phyloP scores from a whole-genome alignment of 2,113 vertebrate genomes.

The Antigone vipio region DNA sequence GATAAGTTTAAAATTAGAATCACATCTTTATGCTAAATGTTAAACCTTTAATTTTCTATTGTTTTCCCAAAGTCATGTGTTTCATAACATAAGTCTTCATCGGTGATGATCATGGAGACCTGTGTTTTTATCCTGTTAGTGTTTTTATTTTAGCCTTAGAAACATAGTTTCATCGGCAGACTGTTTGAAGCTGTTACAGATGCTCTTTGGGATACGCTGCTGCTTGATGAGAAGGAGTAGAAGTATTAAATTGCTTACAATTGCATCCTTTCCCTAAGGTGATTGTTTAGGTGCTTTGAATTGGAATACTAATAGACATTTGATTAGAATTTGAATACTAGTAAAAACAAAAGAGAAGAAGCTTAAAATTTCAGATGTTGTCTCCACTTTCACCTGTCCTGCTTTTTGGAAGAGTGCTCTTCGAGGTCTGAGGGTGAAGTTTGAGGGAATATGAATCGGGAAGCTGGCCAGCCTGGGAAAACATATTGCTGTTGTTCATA shows the following conservation, averaged over 20 bases:
- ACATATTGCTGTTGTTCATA: not conserved
- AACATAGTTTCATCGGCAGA: not conserved
- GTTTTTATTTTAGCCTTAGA: not conserved
- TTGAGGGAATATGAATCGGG: not conserved
- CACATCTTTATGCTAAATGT: not conserved
- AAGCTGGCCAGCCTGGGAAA: not conserved
- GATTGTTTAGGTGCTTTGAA: not conserved
- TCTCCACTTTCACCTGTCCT: not conserved
- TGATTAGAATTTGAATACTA: not conserved
- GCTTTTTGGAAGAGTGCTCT: not conserved
- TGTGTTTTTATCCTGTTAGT: not conserved
- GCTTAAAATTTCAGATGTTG: not conserved
- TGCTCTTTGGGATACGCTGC: not conserved
- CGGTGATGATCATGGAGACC: not conserved
- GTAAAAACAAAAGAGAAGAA: not conserved
- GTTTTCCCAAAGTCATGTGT: not conserved
- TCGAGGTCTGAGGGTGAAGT: not conserved
- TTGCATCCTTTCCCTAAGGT: not conserved
- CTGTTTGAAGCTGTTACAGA: not conserved
- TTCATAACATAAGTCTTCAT: not conserved
- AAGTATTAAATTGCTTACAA: not conserved
- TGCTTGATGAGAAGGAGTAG: not conserved
- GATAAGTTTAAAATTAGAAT: not conserved
- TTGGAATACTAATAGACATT: not conserved
- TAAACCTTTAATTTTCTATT: not conserved